These are phyloP conservation scores for Platynereis dumerilii DNA, from an alignment of 2,888 invertebrate genomes.

Conservation along the genomic window DNA sequence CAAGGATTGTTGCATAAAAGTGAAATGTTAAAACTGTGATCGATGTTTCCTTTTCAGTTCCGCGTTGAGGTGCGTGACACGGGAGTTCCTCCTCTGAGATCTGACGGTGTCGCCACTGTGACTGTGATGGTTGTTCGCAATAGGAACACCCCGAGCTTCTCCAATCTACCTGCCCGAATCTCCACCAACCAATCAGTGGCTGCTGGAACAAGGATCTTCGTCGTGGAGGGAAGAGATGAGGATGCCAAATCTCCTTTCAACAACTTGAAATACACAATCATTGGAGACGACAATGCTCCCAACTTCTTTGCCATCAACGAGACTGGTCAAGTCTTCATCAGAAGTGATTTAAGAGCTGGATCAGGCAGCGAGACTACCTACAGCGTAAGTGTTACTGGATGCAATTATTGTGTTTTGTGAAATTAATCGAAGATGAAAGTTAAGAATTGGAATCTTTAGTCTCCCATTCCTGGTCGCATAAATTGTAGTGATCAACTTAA, in stretches of 20 bases:
- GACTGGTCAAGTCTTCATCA: constrained; percentile 39
- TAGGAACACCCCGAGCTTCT: constrained; percentile 43
- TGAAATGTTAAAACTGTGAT: too few relatives aligned
- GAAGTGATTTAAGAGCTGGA: constrained; percentile 32
- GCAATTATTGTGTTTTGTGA: too few relatives aligned
- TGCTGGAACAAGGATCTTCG: constrained; percentile 21
- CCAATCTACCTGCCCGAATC: constrained; percentile 41
- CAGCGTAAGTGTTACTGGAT: constrained; percentile 11
- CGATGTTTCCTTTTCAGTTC: constrained; percentile 33
- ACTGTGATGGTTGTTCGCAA: constrained; percentile 48
- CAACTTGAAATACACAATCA: constrained; percentile 41
- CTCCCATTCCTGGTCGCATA: too few relatives aligned
- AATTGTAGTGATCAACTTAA: too few relatives aligned
- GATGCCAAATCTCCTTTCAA: constrained; percentile 44
- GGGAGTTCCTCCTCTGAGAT: constrained; percentile 41
- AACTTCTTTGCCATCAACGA: constrained; percentile 41
- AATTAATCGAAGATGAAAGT: too few relatives aligned
- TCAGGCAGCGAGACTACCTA: constrained; percentile 38
- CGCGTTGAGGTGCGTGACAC: constrained; percentile 41
- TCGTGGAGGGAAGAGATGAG: constrained; percentile 30
- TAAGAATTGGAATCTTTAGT: too few relatives aligned
- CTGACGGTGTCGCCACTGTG: constrained; percentile 42
- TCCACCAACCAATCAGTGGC: constrained; percentile 34
- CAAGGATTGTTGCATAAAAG: too few relatives aligned
- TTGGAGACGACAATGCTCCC: constrained; percentile 44